phyloP scores from a whole-genome alignment of 2,888 invertebrate species.

The Monopis laevigella region DNA sequence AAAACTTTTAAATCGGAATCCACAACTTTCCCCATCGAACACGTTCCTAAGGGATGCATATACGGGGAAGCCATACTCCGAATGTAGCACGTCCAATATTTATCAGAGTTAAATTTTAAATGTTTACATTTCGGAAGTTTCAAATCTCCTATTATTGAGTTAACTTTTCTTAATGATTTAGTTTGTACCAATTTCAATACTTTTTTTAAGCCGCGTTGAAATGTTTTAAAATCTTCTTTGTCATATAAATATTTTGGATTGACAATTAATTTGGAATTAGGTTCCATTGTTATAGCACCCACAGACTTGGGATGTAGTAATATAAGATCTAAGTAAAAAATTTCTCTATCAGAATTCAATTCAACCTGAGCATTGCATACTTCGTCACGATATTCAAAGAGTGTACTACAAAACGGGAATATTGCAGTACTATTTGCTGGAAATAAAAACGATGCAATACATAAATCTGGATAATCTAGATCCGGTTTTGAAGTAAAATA shows the following conservation, averaged over 20 bases:
- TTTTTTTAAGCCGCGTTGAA: background rate
- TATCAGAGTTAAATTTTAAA: constrained; percentile 9
- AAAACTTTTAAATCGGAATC: constrained; percentile 11
- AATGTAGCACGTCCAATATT: constrained; percentile 14
- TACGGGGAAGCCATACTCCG: background rate
- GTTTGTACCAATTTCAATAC: constrained; percentile 9
- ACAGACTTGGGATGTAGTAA: constrained; percentile 9
- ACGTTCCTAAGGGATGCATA: constrained; percentile 8
- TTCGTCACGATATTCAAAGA: background rate
- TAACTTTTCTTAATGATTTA: background rate
- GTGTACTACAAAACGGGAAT: background rate
- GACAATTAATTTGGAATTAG: background rate
- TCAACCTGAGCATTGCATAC: background rate
- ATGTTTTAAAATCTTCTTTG: background rate
- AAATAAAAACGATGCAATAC: background rate
- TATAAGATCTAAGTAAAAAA: background rate
- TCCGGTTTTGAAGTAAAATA: background rate
- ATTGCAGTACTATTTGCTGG: no score
- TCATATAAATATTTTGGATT: constrained; percentile 4
- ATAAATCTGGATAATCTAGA: background rate
- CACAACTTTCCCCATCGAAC: constrained; percentile 13
- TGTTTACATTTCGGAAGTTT: constrained; percentile 11
- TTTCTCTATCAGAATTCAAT: background rate
- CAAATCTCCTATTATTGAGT: background rate
- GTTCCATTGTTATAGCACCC: background rate